Evolutionary conservation across 2,888 invertebrate genomes (phyloP).

Genomic region (Temnothorax unifasciatus): DNA sequence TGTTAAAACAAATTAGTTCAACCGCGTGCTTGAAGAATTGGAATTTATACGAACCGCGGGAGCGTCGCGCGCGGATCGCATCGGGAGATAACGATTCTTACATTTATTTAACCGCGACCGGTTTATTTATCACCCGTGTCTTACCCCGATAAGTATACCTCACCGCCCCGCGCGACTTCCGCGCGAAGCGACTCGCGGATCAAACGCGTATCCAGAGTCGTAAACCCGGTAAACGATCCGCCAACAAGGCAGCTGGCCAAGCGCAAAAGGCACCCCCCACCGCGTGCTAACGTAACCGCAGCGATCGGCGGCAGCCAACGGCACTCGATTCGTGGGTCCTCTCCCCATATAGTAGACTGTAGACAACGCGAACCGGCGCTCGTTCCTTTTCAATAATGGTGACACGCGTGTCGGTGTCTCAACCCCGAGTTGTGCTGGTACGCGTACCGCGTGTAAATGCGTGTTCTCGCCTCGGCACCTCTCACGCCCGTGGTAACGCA

Average conservation of each 20-base stretch:
- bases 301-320: slow-evolving; percentile 45
- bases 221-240: slow-evolving; percentile 54
- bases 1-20: slow-evolving; percentile 46
- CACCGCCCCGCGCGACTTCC: slow-evolving; percentile 9
- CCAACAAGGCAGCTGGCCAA: slow-evolving; percentile 80
- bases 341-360: slow-evolving; percentile 8
- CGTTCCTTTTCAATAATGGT: slow-evolving; percentile 64
- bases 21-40: slow-evolving; percentile 8
- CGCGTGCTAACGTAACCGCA: slow-evolving; percentile 76
- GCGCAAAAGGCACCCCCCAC: slow-evolving; percentile 77
- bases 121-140: slow-evolving; percentile 5
- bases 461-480: slow-evolving; percentile 50
- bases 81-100: slow-evolving; percentile 28
- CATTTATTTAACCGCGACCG: not conserved
- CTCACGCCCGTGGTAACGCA: slow-evolving; percentile 49
- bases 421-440: slow-evolving; percentile 25
- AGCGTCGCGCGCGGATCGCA: not conserved
- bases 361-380: slow-evolving; percentile 12
- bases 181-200: not conserved
- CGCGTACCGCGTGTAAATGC: slow-evolving; percentile 43
- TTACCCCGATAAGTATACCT: not conserved
- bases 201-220: slow-evolving; percentile 22
- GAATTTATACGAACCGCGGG: slow-evolving; percentile 12
- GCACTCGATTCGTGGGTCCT: slow-evolving; percentile 39
- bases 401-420: slow-evolving; percentile 65